Evolutionary conservation across 2,797 vertebrate genomes (phyloP), one percentile per base, ranked within the genome.

Genomic region (Hapalemur alaotrensis): DNA sequence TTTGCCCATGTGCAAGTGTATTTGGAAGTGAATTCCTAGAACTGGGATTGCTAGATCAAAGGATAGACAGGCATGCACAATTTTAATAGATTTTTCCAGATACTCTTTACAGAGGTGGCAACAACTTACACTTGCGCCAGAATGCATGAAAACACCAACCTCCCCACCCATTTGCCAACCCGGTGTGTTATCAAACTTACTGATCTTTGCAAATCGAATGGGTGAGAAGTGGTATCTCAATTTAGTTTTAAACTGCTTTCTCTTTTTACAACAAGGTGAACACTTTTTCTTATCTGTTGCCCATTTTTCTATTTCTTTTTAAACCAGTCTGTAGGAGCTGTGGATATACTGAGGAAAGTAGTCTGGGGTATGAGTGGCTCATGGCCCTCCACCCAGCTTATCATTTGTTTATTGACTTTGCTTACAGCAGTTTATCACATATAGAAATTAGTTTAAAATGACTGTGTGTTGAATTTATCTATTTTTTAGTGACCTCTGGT

Each of bases 401-500:
- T 75, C 7, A 7, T 69, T 96, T 81, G 9, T 70, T 50, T 76
- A 90, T 93, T 76, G 61, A 92, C 7, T 92, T 80, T 46, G 76
- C 22, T 76, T 88, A 46, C 48, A 48, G 10, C 90, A 85, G 20
- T 79, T 89, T 82, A 78, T 88, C 63, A 69, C 41, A 80, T 35
- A 59, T 12, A 95, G 30, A 79, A 59, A 80, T 88, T 61, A 65
- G 86, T 69, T 86, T 89, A 52, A 95, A 96, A 90, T 73, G 63
- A 75, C 63, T 18, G 32, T n/a, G 63, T 65, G 15, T 89, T 79
- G 25, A 63, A 76, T 61, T 81, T 46, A 59, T 63, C 15, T 38
- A 17, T 18, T 83, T 82, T 41, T 35, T 1, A 90, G 32, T 48
- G 14, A 54, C 38, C 17, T 78, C 54, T 75, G 52, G 32, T 81